Evolutionary conservation across 2,888 invertebrate species (phyloP).

Genomic region (Melieria omissa): DNA sequence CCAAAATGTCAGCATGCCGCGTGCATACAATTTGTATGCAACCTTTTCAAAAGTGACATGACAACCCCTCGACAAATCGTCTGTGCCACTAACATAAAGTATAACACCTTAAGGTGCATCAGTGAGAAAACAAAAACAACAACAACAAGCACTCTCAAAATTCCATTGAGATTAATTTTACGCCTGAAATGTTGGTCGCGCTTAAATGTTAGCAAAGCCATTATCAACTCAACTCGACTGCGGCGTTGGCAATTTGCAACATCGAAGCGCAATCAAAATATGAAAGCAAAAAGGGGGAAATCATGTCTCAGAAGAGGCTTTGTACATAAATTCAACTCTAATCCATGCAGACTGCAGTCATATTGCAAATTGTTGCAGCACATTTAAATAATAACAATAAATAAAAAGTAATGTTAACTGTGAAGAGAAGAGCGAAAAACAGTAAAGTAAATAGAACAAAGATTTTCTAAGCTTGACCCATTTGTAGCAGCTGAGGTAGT

Average conservation of each 20-base stretch:
- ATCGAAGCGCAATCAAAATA: constrained; percentile 2
- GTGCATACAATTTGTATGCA: constrained; percentile 24
- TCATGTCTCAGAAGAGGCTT: constrained; percentile 40
- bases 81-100: constrained; percentile 24
- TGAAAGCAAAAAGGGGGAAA: constrained; percentile 7
- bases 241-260: not conserved
- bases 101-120: constrained; percentile 24
- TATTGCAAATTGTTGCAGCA: constrained; percentile 28
- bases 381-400: too few relatives aligned
- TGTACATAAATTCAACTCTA: constrained; percentile 51
- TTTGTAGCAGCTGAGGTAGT: too few relatives aligned
- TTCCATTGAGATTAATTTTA: constrained; percentile 6
- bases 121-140: constrained; percentile 21
- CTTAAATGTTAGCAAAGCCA: constrained; percentile 52
- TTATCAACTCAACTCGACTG: constrained; percentile 46
- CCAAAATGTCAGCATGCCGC: constrained; percentile 12
- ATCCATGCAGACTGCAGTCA: constrained; percentile 32
- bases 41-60: constrained; percentile 32
- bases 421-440: too few relatives aligned
- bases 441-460: too few relatives aligned
- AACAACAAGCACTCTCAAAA: constrained; percentile 35
- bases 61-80: constrained; percentile 19
- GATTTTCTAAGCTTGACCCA: too few relatives aligned
- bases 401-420: too few relatives aligned
- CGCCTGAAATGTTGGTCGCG: not conserved